Evolutionary conservation across 2,797 vertebrate genomes (phyloP).

Genomic region (Phalanger gymnotis): DNA sequence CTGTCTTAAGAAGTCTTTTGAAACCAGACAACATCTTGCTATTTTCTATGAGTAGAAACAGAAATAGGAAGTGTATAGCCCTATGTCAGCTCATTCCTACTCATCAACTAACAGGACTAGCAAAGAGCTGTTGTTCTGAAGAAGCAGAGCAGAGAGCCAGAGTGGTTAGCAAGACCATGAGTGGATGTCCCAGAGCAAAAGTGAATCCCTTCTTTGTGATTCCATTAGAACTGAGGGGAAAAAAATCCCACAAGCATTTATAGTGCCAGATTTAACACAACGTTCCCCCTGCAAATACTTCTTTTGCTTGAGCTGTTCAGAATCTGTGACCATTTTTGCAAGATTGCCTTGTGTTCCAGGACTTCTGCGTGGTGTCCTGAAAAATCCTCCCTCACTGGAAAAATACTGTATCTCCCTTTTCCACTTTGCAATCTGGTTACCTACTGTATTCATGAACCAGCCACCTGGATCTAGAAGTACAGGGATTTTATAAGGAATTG

Average conservation of each 20-base stretch:
- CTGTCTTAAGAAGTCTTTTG: slow-evolving; percentile 8
- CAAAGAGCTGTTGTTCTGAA: not conserved
- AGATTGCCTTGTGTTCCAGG: slow-evolving; percentile 40
- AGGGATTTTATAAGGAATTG: slow-evolving; percentile 4
- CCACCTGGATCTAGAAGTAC: not conserved
- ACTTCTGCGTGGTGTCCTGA: slow-evolving; percentile 47
- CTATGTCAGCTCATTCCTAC: not conserved
- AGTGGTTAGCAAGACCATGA: not conserved
- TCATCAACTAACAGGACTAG: not conserved
- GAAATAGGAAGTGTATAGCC: not conserved
- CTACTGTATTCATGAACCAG: not conserved
- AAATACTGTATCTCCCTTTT: slow-evolving; percentile 2
- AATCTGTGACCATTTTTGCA: not conserved
- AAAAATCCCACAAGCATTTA: not conserved
- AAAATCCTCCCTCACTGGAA: slow-evolving; percentile 42
- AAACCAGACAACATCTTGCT: not conserved
- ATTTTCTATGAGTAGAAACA: not conserved
- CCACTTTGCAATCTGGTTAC: slow-evolving; percentile 16
- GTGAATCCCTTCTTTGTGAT: not conserved
- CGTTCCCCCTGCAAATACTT: not conserved
- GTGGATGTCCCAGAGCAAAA: not conserved
- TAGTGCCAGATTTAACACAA: not conserved
- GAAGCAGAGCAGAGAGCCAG: not conserved
- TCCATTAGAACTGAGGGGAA: not conserved
- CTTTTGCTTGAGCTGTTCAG: not conserved